phyloP scores from a whole-genome alignment of 2,113 vertebrate species.

The Irena cyanogastra region DNA sequence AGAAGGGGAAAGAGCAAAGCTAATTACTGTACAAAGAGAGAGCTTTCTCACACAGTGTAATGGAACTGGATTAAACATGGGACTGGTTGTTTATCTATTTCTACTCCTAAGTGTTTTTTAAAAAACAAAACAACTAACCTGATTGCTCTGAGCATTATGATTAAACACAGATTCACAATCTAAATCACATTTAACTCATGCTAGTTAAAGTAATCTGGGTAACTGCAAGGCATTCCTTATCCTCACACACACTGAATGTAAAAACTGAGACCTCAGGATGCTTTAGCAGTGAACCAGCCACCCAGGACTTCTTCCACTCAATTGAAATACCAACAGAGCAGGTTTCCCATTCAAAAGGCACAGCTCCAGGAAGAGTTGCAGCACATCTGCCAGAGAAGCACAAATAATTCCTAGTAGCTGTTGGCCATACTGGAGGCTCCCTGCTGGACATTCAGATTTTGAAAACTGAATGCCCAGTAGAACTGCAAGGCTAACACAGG shows the following conservation, averaged over 20 bases:
- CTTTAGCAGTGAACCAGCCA: background rate
- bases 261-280: background rate
- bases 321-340: accelerated
- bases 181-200: background rate
- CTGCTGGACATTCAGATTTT: background rate
- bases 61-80: background rate
- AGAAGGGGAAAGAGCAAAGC: background rate
- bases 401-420: background rate
- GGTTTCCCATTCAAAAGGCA: background rate
- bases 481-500: background rate
- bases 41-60: background rate
- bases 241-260: background rate
- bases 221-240: background rate
- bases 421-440: background rate
- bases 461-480: background rate
- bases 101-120: background rate
- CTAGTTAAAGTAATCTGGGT: background rate
- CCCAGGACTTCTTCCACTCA: background rate
- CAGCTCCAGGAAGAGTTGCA: background rate
- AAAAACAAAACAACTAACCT: background rate
- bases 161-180: background rate
- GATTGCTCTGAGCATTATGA: background rate
- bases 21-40: background rate
- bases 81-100: background rate
- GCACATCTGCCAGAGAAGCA: background rate